These are phyloP conservation scores for Drosophila busckii DNA, from an alignment of 1,140 invertebrate species.

Conservation along the genomic window DNA sequence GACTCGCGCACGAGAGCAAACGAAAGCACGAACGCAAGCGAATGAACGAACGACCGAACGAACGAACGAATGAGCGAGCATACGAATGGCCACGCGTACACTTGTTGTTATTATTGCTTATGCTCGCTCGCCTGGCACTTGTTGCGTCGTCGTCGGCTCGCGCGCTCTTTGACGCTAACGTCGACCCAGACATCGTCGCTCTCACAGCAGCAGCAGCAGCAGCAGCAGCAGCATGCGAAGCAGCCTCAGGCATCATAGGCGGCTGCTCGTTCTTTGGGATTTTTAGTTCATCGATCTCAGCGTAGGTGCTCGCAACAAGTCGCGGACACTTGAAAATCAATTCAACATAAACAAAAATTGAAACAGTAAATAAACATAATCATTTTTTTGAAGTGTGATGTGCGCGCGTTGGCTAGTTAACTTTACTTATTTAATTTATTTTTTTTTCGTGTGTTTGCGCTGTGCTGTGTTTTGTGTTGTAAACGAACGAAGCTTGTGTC, in stretches of 20 bases:
- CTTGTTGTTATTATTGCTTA: slow-evolving; percentile 41
- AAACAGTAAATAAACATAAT: slow-evolving; percentile 9
- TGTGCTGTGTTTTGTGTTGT: too few relatives aligned
- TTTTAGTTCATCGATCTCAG: slow-evolving; percentile 75
- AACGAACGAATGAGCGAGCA: too few relatives aligned
- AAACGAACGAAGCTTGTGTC: too few relatives aligned
- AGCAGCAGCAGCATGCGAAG: slow-evolving; percentile 15
- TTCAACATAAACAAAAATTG: too few relatives aligned
- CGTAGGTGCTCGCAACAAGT: slow-evolving; percentile 62
- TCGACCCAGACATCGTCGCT: slow-evolving; percentile 25
- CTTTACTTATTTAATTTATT: neutral
- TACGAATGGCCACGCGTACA: slow-evolving; percentile 62
- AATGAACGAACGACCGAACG: too few relatives aligned
- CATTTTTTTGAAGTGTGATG: slow-evolving; percentile 7
- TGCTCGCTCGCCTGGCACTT: slow-evolving; percentile 3
- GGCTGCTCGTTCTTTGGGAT: slow-evolving; percentile 52
- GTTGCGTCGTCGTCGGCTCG: slow-evolving; percentile 3
- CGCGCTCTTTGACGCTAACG: slow-evolving; percentile 2
- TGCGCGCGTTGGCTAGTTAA: too few relatives aligned
- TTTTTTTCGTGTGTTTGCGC: neutral
- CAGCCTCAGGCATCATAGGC: slow-evolving; percentile 45
- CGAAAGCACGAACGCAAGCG: too few relatives aligned
- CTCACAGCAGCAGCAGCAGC: slow-evolving; percentile 3
- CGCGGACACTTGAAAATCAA: slow-evolving; percentile 12
- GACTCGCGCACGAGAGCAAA: too few relatives aligned